These are phyloP conservation scores for Thymallus thymallus DNA, from an alignment of 2,113 vertebrate species.

Conservation along the genomic window DNA sequence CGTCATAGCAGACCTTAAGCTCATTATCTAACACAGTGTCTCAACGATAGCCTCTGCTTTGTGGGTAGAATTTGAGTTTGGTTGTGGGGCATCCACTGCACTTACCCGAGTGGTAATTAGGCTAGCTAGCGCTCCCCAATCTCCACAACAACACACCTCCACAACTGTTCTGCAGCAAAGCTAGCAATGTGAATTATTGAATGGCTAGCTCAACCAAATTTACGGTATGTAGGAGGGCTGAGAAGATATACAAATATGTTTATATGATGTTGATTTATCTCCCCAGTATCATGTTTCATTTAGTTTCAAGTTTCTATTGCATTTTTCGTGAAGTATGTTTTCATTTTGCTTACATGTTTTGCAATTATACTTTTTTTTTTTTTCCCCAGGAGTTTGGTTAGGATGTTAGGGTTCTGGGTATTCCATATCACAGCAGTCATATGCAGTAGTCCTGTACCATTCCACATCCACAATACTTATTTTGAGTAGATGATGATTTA, in stretches of 20 bases:
- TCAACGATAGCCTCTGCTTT: background rate
- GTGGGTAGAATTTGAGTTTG: background rate
- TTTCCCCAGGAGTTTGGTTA: no score
- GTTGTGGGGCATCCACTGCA: background rate
- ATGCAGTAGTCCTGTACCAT: no score
- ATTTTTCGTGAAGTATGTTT: no score
- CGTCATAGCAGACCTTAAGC: background rate
- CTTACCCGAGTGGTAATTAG: conserved; percentile 17
- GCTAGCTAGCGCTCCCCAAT: background rate
- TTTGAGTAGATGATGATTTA: no score
- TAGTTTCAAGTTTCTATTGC: background rate
- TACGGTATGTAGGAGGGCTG: background rate
- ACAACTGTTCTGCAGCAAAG: background rate
- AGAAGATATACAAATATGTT: no score
- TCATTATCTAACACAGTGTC: background rate
- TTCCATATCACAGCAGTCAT: no score
- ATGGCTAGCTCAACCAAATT: background rate
- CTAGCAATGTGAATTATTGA: background rate
- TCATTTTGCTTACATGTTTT: no score
- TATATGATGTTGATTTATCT: no score
- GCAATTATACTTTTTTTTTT: no score
- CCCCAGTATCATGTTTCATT: background rate
- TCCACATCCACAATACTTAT: no score
- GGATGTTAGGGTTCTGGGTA: no score
- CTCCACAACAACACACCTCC: background rate